Percentiles rank a stretch among this genome's conserved stretches.
phyloP scores from a whole-genome alignment of 2,888 invertebrate species.

The Agriotes lineatus region DNA sequence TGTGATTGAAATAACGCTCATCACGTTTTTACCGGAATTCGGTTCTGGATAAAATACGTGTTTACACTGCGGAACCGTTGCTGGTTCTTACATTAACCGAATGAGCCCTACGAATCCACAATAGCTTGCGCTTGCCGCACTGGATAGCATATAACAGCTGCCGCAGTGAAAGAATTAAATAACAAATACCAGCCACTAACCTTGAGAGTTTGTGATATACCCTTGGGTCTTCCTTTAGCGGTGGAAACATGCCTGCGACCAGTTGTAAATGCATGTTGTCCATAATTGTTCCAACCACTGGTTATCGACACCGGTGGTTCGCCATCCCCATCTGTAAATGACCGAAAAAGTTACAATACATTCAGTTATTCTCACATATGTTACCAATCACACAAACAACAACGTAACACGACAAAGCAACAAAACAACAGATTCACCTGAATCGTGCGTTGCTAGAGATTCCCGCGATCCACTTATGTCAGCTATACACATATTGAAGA shows the following conservation, averaged over 20 bases:
- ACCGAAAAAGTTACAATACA: neutral
- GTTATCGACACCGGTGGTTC: constrained; percentile 63
- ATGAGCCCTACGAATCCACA: too few relatives aligned
- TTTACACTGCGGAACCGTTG: too few relatives aligned
- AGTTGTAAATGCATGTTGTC: constrained; percentile 79
- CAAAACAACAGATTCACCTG: constrained; percentile 71
- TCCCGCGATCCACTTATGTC: constrained; percentile 86
- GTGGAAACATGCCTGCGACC: constrained; percentile 73
- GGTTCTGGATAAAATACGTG: too few relatives aligned
- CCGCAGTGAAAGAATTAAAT: too few relatives aligned
- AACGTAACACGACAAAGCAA: constrained; percentile 27
- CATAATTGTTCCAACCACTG: constrained; percentile 75
- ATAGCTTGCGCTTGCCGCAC: too few relatives aligned
- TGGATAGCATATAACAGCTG: too few relatives aligned
- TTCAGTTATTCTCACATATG: neutral
- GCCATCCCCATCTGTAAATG: constrained; percentile 59
- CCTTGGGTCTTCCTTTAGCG: constrained; percentile 75
- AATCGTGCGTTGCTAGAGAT: constrained; percentile 83
- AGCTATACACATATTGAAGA: constrained; percentile 65
- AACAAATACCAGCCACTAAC: too few relatives aligned
- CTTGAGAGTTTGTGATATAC: constrained; percentile 77
- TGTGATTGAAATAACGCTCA: too few relatives aligned
- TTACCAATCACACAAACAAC: constrained; percentile 26
- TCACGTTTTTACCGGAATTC: too few relatives aligned
- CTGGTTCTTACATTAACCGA: too few relatives aligned